A percentile compares a stretch with the other conserved stretches of the same genome.
phyloP scores from a whole-genome alignment of 2,797 vertebrate species.

The Percopsis omiscomaycus region DNA sequence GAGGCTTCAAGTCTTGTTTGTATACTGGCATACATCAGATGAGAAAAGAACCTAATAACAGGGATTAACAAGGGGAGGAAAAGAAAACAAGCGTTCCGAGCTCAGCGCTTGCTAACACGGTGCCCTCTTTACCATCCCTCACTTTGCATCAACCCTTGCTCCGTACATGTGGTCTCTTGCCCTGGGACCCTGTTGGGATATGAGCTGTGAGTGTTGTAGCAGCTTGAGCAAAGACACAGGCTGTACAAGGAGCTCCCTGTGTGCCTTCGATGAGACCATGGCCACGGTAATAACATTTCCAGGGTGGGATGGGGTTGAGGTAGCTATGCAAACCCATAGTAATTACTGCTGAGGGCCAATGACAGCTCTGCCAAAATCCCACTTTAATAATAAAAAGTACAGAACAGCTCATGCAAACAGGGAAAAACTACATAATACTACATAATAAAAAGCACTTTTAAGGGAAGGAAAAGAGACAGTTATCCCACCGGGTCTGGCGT shows the following conservation, averaged over 20 bases:
- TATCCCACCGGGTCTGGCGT: slow-evolving; percentile 26
- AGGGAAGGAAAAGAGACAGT: slow-evolving; percentile 37
- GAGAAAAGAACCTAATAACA: slow-evolving; percentile 43
- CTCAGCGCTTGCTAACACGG: slow-evolving; percentile 36
- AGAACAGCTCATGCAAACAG: slow-evolving; percentile 54
- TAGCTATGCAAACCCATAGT: slow-evolving; percentile 69
- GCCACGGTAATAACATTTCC: slow-evolving; percentile 67
- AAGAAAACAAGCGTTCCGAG: slow-evolving; percentile 33
- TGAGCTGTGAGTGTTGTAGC: slow-evolving; percentile 54
- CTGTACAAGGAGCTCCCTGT: slow-evolving; percentile 45
- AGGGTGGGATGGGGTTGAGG: slow-evolving; percentile 50
- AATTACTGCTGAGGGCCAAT: slow-evolving; percentile 74
- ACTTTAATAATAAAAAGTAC: slow-evolving; percentile 69
- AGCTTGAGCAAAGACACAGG: slow-evolving; percentile 50
- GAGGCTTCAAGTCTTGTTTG: slow-evolving; percentile 32
- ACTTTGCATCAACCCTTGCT: slow-evolving; percentile 28
- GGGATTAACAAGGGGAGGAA: slow-evolving; percentile 4
- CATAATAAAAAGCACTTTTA: slow-evolving; percentile 50
- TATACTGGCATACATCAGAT: slow-evolving; percentile 21
- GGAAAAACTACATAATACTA: slow-evolving; percentile 41
- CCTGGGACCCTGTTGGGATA: slow-evolving; percentile 58
- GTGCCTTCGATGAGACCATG: slow-evolving; percentile 46
- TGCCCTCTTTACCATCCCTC: slow-evolving; percentile 44
- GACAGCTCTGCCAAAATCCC: slow-evolving; percentile 58
- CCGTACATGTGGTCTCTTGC: slow-evolving; percentile 57